phyloP scores from a whole-genome alignment of 1,140 invertebrate genomes.

The Sminthurides bifidus region DNA sequence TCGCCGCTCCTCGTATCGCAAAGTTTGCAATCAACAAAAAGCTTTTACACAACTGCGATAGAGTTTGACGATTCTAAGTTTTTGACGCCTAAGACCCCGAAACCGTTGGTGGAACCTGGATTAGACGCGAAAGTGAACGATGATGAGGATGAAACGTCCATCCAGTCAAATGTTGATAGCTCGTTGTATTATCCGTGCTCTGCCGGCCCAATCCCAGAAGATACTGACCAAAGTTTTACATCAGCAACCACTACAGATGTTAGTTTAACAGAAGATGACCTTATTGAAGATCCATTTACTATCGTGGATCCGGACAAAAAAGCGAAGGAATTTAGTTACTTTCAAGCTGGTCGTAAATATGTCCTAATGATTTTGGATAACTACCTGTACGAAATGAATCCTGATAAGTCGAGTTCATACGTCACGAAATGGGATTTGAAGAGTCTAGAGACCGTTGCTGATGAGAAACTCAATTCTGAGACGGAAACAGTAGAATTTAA shows the following conservation, averaged over 20 bases:
- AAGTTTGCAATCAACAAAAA: not conserved
- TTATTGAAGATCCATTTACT: too few species aligned
- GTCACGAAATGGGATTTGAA: constrained; percentile 27
- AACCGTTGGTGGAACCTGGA: too few species aligned
- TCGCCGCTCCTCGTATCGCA: not conserved
- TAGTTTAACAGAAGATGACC: too few species aligned
- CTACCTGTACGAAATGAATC: constrained; percentile 23
- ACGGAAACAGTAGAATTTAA: constrained; percentile 28
- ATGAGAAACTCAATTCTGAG: constrained; percentile 19
- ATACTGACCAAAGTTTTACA: too few species aligned
- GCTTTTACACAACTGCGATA: constrained; percentile 3
- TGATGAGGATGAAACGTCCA: not conserved
- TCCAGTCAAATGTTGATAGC: constrained; percentile 5
- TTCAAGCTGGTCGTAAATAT: constrained; percentile 17
- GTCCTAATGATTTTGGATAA: constrained; percentile 16
- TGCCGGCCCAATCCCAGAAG: too few species aligned
- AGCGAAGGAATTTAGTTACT: constrained; percentile 16
- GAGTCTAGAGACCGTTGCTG: constrained; percentile 9
- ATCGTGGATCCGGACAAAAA: not conserved
- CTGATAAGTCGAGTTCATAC: not conserved
- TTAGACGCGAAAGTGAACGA: not conserved
- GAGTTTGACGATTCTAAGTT: not conserved
- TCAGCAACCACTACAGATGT: too few species aligned
- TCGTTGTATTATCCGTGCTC: constrained; percentile 1
- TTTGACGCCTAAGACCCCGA: not conserved